Conservation (phyloP, 1,140 invertebrate species). For the Ctenoplectra terminalis region DNA sequence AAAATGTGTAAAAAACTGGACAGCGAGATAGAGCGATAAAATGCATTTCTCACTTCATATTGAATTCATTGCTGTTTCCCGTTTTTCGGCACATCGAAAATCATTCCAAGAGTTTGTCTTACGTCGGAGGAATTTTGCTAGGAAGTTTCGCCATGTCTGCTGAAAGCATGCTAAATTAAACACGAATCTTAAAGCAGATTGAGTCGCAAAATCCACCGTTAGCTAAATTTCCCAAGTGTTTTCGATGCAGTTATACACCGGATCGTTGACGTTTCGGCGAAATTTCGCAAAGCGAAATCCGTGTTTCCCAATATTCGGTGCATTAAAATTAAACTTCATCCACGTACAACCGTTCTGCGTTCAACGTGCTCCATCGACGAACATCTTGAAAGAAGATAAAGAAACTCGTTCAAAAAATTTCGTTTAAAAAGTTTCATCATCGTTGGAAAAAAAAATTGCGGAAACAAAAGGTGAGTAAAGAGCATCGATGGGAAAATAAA, state of each 20-base stretch:
- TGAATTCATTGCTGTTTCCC: neutral
- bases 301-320: neutral
- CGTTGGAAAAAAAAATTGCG: slow-evolving; percentile 1
- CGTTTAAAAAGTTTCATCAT: too few species aligned
- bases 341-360: neutral
- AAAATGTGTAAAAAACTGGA: neutral
- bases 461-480: neutral
- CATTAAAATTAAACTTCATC: slow-evolving; percentile 24
- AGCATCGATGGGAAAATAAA: neutral
- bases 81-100: neutral
- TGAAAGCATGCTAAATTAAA: slow-evolving; percentile 37
- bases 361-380: neutral
- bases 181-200: slow-evolving; percentile 19
- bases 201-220: slow-evolving; percentile 10
- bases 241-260: slow-evolving; percentile 16
- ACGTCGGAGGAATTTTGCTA: neutral
- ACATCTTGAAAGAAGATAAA: neutral
- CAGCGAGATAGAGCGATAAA: neutral
- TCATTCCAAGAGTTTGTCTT: neutral
- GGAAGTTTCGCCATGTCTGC: neutral
- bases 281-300: slow-evolving; percentile 2
- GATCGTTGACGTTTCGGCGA: neutral
- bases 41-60: neutral
- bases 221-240: slow-evolving; percentile 30
- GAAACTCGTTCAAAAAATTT: neutral